A percentile compares a stretch with the other conserved stretches of the same genome.
phyloP scores from a whole-genome alignment of 2,797 vertebrate species.

The Hippocampus kuda region DNA sequence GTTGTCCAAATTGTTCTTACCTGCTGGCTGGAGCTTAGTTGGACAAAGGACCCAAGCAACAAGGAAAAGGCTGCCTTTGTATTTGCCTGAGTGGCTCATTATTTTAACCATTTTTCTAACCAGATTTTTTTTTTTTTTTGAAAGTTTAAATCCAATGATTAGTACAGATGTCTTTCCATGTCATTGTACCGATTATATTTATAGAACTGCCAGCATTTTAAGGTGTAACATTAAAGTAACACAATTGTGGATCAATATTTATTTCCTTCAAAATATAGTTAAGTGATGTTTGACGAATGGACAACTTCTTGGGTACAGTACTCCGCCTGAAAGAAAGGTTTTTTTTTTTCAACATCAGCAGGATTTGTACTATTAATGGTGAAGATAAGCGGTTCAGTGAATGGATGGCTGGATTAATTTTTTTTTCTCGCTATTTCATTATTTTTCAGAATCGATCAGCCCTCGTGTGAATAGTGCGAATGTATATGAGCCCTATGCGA shows the following conservation, averaged over 20 bases:
- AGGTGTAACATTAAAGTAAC: not conserved
- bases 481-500: too few species aligned
- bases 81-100: not conserved
- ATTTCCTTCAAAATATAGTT: not conserved
- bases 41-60: not conserved
- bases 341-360: not conserved
- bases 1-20: not conserved
- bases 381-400: not conserved
- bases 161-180: not conserved
- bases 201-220: not conserved
- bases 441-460: too few species aligned
- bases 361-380: not conserved
- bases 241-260: not conserved
- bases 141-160: not conserved
- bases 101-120: not conserved
- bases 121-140: not conserved
- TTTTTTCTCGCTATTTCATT: too few species aligned
- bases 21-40: not conserved
- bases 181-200: not conserved
- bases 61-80: not conserved
- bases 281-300: not conserved
- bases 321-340: not conserved
- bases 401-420: too few species aligned
- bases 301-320: not conserved
- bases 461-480: too few species aligned